phyloP scores from a whole-genome alignment of 2,888 invertebrate species.

The Spisula subtruncata region DNA sequence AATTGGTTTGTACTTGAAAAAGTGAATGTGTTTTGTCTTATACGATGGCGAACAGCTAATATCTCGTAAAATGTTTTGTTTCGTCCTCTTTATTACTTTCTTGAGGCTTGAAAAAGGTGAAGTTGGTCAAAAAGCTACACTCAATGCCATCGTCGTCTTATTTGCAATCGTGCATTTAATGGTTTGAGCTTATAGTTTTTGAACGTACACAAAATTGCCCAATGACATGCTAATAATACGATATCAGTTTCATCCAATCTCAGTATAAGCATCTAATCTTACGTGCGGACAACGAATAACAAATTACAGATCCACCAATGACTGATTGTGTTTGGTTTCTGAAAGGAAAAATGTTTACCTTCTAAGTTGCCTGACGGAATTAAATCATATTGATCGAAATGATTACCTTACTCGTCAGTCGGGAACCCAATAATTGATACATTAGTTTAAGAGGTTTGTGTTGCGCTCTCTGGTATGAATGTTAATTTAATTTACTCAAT shows the following conservation, averaged over 20 bases:
- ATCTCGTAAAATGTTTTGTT: too few species aligned
- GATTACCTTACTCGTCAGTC: neutral
- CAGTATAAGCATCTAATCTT: neutral
- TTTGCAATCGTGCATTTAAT: too few species aligned
- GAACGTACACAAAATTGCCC: too few species aligned
- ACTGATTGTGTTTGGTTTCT: neutral
- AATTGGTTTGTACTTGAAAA: too few species aligned
- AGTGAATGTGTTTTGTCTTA: too few species aligned
- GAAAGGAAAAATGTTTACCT: neutral
- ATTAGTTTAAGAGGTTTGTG: neutral
- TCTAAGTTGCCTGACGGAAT: neutral
- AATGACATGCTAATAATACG: too few species aligned
- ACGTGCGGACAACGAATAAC: neutral
- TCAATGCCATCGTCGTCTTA: too few species aligned
- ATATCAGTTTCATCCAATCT: neutral
- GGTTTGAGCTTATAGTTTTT: too few species aligned
- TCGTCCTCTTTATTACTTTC: too few species aligned
- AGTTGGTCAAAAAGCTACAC: too few species aligned
- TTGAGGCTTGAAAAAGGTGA: too few species aligned
- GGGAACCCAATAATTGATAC: neutral
- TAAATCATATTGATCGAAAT: neutral
- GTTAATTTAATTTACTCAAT: neutral
- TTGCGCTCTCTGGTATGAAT: neutral
- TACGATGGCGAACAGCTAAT: too few species aligned
- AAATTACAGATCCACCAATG: neutral